Conservation (phyloP, 1,140 invertebrate genomes). For the Solenopsis invicta region DNA sequence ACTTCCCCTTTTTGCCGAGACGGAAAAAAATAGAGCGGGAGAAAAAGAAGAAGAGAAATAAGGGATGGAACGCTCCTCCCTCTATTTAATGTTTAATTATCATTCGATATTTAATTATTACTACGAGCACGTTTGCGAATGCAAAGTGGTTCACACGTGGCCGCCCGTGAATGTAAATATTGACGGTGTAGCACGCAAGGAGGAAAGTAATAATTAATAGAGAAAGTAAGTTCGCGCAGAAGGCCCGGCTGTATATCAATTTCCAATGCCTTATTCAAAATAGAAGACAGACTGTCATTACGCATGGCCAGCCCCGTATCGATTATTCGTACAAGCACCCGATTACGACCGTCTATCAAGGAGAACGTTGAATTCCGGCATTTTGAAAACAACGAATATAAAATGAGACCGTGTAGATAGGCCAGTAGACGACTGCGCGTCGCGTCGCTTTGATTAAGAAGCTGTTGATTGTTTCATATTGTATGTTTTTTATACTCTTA, state of each 20-base stretch:
- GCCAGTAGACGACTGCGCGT: neutral
- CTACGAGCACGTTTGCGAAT: neutral
- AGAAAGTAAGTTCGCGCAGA: neutral
- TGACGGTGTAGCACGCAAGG: neutral
- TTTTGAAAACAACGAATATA: slow-evolving; percentile 49
- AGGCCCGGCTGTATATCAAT: slow-evolving; percentile 6
- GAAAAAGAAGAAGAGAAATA: neutral
- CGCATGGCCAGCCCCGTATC: slow-evolving; percentile 42
- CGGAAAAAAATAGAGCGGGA: neutral
- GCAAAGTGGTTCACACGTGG: neutral
- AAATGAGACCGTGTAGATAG: slow-evolving; percentile 4
- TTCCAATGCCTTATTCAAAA: slow-evolving; percentile 29
- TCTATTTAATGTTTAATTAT: neutral
- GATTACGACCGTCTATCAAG: slow-evolving; percentile 1
- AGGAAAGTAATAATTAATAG: slow-evolving; percentile 28
- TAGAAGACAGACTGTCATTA: slow-evolving; percentile 17
- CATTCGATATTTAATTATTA: neutral
- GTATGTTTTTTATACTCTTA: slow-evolving; percentile 29
- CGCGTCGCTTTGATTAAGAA: slow-evolving; percentile 3
- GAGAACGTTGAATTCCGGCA: slow-evolving; percentile 7
- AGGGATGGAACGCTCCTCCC: neutral
- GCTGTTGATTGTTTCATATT: slow-evolving; percentile 9
- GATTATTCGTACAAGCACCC: slow-evolving; percentile 22
- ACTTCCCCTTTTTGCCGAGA: neutral
- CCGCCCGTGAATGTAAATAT: slow-evolving; percentile 1